Base-by-base conservation (phyloP, 2,113 vertebrate genomes). In the Dicaeum eximium region DNA sequence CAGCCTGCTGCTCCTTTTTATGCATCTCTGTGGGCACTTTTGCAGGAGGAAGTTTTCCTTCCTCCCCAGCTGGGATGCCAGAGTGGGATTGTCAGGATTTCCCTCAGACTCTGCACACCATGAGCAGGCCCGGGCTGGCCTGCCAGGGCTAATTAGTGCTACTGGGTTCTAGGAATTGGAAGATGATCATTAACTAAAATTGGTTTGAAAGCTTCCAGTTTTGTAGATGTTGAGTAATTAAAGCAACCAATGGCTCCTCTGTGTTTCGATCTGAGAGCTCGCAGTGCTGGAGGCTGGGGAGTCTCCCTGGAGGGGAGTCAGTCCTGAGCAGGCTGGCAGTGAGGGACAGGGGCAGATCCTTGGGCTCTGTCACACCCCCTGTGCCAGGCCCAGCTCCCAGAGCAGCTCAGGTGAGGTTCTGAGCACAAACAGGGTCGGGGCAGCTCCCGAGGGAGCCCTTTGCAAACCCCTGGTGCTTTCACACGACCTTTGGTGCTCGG, bases 11-110 rank as follows among this genome's bases (percentile, higher is more conserved):
- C 70, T 90, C 44, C 40, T 38, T 65, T 56, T 67, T 28, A 8
- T 38, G 38, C 62, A 44, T 22, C 30, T 30, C 62, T 86, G 23
- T 66, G 98, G 98, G 98, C 58, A 93, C 97, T 3, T 98, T 98
- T 86, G 82, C 96, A 4, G 88, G 87, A 13, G 96, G 64, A 98
- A 98, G 89, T 81, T 92, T 45, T 98, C 98, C 11, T 98, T 98
- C 93, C 94, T 98, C 65, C 98, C 96, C 97, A 98, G 98, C 4
- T 65, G 2, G 4, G 47, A 3, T 37, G 28, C 14, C 54, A 24
- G 62, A 40, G 53, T 10, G 30, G 50, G 30, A n/a, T 14, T 83
- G 1, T 12, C n/a, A 19, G 80, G 64, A 14, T 25, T 17, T 25
- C 33, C 4, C 15, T 50, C 35, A 16, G 19, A 20, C 66, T 15